These are phyloP conservation scores for Drosophila testacea DNA, from an alignment of 2,888 invertebrate species.

Conservation along the genomic window DNA sequence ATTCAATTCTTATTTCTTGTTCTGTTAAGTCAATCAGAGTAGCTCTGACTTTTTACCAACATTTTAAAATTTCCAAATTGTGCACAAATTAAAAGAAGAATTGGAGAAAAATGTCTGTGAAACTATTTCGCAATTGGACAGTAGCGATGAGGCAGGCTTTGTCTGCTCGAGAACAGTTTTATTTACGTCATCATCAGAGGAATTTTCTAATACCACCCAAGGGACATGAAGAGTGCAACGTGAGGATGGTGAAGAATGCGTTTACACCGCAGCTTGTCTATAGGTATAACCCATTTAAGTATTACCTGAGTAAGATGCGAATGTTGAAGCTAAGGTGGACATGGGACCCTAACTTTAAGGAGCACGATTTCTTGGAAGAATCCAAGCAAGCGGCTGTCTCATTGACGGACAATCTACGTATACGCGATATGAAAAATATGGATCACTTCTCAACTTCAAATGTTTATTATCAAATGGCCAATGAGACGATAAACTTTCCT, in stretches of 20 bases:
- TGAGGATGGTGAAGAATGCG: conserved; percentile 28
- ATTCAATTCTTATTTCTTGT: background rate
- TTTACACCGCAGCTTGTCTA: conserved; percentile 46
- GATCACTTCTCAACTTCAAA: conserved; percentile 48
- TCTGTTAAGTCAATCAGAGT: conserved; percentile 82
- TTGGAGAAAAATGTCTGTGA: conserved; percentile 42
- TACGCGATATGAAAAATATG: conserved; percentile 31
- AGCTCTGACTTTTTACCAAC: conserved; percentile 1
- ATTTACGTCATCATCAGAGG: conserved; percentile 18
- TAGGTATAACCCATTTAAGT: conserved; percentile 50
- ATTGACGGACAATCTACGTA: conserved; percentile 49
- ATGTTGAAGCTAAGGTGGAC: conserved; percentile 56
- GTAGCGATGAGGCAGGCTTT: background rate
- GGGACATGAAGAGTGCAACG: background rate
- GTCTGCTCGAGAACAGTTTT: background rate
- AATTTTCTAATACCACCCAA: conserved; percentile 42
- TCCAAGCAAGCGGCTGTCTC: conserved; percentile 44
- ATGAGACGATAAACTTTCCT: conserved; percentile 48
- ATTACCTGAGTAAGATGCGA: conserved; percentile 57
- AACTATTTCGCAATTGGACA: conserved; percentile 28
- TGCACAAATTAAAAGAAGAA: conserved; percentile 2
- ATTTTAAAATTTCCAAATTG: conserved; percentile 22
- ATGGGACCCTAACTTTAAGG: conserved; percentile 53
- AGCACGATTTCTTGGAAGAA: conserved; percentile 46
- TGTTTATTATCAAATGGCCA: conserved; percentile 55